Evolutionary conservation across 1,140 invertebrate species (phyloP).

Genomic region (Drosophila carrolli): DNA sequence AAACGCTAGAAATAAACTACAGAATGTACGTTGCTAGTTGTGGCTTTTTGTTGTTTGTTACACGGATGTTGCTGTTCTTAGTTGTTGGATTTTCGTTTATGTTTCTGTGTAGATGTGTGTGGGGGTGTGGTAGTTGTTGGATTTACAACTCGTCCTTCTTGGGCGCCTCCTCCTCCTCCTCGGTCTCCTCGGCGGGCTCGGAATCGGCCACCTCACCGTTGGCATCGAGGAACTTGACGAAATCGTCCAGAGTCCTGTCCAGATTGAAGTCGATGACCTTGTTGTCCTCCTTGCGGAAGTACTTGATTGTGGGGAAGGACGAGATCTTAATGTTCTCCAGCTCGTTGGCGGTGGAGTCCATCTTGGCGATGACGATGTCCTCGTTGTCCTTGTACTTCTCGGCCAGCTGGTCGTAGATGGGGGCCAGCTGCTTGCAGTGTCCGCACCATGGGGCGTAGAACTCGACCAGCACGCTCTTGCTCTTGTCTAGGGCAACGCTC

Average conservation of each 20-base stretch:
- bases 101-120: conserved; percentile 23
- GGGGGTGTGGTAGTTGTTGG: conserved; percentile 43
- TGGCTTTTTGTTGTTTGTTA: conserved; percentile 53
- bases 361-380: conserved; percentile 97
- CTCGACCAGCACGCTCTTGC: conserved; percentile 98
- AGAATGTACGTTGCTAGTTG: conserved; percentile 80
- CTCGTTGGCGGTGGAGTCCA: conserved; percentile 99
- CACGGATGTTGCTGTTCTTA: conserved; percentile 58
- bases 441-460: conserved; percentile 99
- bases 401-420: conserved; percentile 94
- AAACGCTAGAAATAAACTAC: conserved; percentile 66
- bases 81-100: conserved; percentile 58
- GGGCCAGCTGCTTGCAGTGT: conserved; percentile 98
- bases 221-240: conserved; percentile 95
- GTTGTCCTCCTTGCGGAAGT: conserved; percentile 97
- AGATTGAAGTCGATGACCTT: conserved; percentile 98
- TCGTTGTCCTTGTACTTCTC: conserved; percentile 94
- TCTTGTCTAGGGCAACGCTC: conserved; percentile 94
- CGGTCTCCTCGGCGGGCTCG: conserved; percentile 64
- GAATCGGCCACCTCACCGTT: conserved; percentile 75
- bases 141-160: conserved; percentile 83
- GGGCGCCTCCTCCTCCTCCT: conserved; percentile 76
- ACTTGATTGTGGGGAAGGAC: conserved; percentile 98
- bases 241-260: conserved; percentile 96
- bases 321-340: conserved; percentile 97